phyloP scores from a whole-genome alignment of 2,888 invertebrate genomes.

The Dolichomitus sp. region DNA sequence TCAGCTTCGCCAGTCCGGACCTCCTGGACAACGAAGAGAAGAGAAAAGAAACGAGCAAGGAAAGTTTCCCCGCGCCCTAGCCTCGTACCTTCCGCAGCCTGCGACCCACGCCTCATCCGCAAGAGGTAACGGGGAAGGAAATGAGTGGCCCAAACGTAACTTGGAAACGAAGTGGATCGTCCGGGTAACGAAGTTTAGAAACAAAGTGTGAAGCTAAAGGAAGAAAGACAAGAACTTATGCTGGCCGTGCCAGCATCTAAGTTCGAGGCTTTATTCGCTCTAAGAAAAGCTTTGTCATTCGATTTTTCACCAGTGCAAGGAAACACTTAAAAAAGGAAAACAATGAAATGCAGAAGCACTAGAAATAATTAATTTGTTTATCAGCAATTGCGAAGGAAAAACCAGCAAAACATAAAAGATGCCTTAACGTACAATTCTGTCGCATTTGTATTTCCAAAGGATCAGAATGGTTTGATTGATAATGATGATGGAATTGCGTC shows the following conservation, averaged over 20 bases:
- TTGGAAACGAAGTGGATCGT: constrained; percentile 66
- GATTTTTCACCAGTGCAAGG: not conserved
- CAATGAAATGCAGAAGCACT: constrained; percentile 12
- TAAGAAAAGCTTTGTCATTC: constrained; percentile 55
- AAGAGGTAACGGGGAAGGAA: constrained; percentile 59
- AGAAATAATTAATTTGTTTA: constrained; percentile 35
- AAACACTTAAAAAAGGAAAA: not conserved
- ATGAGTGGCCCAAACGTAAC: constrained; percentile 64
- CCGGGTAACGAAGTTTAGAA: constrained; percentile 59
- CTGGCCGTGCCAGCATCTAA: constrained; percentile 32
- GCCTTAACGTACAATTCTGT: not conserved
- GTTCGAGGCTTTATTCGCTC: constrained; percentile 46
- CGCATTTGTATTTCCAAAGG: not conserved
- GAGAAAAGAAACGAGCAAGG: constrained; percentile 59
- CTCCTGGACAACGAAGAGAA: constrained; percentile 33
- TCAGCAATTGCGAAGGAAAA: not conserved
- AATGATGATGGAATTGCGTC: constrained; percentile 47
- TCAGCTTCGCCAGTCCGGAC: constrained; percentile 35
- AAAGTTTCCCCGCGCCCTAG: constrained; percentile 50
- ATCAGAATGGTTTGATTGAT: constrained; percentile 32
- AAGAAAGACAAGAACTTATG: constrained; percentile 57
- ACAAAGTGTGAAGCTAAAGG: constrained; percentile 56
- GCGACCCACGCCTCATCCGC: constrained; percentile 37
- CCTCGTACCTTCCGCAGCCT: constrained; percentile 9
- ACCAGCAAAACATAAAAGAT: not conserved